Percentiles rank a stretch among this genome's conserved stretches.
Conservation (phyloP, 2,888 invertebrate species). For the Machimus atricapillus region DNA sequence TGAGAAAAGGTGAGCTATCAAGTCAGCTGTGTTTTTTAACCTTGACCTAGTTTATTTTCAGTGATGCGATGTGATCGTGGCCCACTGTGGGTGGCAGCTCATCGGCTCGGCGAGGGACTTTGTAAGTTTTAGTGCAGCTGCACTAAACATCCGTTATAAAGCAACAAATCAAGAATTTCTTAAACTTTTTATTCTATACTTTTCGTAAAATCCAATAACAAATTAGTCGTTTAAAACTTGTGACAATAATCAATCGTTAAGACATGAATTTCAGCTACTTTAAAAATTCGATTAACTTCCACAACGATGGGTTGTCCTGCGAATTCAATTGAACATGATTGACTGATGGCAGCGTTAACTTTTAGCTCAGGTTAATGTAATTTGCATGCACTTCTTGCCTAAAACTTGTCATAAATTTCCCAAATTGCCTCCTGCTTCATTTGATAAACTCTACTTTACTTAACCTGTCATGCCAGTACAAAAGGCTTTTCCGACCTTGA, state of each 20-base stretch:
- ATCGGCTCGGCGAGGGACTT: too few relatives aligned
- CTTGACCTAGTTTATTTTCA: too few relatives aligned
- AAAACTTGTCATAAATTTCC: background rate
- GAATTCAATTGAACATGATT: background rate
- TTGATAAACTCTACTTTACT: background rate
- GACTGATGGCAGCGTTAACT: background rate
- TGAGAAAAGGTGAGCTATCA: too few relatives aligned
- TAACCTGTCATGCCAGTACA: background rate
- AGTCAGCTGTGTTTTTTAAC: too few relatives aligned
- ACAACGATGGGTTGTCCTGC: background rate
- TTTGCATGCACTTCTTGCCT: background rate
- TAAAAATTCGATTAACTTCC: background rate
- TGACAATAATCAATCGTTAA: background rate
- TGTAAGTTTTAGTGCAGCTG: too few relatives aligned
- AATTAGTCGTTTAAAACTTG: background rate
- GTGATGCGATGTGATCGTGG: too few relatives aligned
- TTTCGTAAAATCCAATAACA: background rate
- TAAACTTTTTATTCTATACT: background rate
- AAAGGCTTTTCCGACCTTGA: background rate
- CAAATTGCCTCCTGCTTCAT: background rate
- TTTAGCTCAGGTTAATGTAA: background rate
- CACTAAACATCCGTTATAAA: too few relatives aligned
- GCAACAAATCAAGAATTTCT: background rate
- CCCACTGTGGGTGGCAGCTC: too few relatives aligned
- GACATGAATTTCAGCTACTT: background rate